A percentile compares a stretch with the other conserved stretches of the same genome.
Conservation (phyloP, 2,113 vertebrate genomes). For the Acanthochromis polyacanthus region DNA sequence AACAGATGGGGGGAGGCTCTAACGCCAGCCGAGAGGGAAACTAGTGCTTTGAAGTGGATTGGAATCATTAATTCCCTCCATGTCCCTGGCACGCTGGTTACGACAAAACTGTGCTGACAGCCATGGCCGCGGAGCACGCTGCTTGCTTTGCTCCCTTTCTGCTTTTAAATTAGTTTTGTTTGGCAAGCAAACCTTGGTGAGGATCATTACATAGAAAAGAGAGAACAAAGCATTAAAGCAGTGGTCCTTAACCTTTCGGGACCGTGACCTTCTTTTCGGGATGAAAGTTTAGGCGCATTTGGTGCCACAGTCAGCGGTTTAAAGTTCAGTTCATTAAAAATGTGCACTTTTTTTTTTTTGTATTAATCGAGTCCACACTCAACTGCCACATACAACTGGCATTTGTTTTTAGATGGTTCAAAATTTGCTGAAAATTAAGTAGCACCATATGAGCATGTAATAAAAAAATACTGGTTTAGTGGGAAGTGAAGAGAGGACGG, state of each 20-base stretch:
- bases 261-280: background rate
- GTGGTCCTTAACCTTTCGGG: background rate
- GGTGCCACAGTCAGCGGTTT: background rate
- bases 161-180: conserved; percentile 16
- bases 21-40: conserved; percentile 31
- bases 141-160: conserved; percentile 11
- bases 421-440: too few relatives aligned
- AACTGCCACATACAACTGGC: too few relatives aligned
- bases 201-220: background rate
- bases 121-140: background rate
- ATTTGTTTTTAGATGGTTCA: too few relatives aligned
- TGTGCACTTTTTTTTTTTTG: too few relatives aligned
- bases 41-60: conserved; percentile 52
- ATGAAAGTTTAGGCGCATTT: background rate
- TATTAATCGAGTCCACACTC: too few relatives aligned
- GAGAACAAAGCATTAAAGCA: background rate
- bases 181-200: background rate
- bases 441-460: too few relatives aligned
- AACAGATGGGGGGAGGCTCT: conserved; percentile 30
- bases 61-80: conserved; percentile 48
- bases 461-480: too few relatives aligned
- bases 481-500: too few relatives aligned
- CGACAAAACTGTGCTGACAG: conserved; percentile 31
- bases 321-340: background rate
- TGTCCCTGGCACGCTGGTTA: conserved; percentile 27